Percentiles rank a stretch among this genome's conserved stretches.
Evolutionary conservation across 1,140 invertebrate species (phyloP).

Genomic region (Drosophila pseudoananassae): DNA sequence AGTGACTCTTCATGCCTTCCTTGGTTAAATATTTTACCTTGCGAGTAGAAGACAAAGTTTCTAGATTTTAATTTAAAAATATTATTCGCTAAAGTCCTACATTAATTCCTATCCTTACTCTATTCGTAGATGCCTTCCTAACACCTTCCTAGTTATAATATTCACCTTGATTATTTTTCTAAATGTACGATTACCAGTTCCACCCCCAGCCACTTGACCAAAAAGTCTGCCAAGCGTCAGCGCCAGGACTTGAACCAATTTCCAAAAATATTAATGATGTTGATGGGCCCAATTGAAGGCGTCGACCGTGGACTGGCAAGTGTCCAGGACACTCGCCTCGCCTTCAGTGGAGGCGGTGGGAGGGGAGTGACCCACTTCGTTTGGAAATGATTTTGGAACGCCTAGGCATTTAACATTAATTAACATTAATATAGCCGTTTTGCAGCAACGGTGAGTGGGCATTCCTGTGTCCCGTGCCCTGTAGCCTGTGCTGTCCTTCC

Average conservation of each 20-base stretch:
- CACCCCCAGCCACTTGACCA: not conserved
- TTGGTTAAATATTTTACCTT: too few species aligned
- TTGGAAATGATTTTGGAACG: slow-evolving; percentile 51
- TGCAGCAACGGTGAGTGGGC: slow-evolving; percentile 4
- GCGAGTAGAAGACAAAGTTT: too few species aligned
- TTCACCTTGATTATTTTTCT: not conserved
- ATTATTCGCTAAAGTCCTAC: too few species aligned
- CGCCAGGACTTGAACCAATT: slow-evolving; percentile 12
- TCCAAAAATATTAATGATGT: slow-evolving; percentile 39
- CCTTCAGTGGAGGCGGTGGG: too few species aligned
- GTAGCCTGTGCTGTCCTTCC: not conserved
- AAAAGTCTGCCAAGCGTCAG: not conserved
- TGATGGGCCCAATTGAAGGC: slow-evolving; percentile 34
- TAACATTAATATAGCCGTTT: slow-evolving; percentile 58
- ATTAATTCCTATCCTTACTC: too few species aligned
- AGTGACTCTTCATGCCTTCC: too few species aligned
- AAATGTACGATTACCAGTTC: not conserved
- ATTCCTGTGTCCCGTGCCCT: not conserved
- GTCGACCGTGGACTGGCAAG: slow-evolving; percentile 4
- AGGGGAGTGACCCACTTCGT: not conserved
- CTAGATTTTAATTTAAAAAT: too few species aligned
- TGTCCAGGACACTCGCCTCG: slow-evolving; percentile 8
- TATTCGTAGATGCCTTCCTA: too few species aligned
- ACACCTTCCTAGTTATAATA: too few species aligned
- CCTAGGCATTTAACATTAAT: slow-evolving; percentile 62